phyloP scores from a whole-genome alignment of 2,113 vertebrate genomes.

The Cranoglanis bouderius region DNA sequence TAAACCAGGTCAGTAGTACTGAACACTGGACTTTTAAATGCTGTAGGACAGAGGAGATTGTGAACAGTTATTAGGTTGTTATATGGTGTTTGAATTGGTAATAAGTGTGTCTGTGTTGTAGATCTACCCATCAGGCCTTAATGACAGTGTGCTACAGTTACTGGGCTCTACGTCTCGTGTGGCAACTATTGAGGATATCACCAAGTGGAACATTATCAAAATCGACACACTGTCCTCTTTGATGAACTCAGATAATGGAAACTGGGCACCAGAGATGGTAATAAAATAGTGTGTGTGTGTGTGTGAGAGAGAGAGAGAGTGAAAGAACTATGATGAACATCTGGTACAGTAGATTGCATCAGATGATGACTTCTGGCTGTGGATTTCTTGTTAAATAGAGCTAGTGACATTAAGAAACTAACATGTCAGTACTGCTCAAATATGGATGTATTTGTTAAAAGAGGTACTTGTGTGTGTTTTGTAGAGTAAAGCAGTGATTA shows the following conservation, averaged over 20 bases:
- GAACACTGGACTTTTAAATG: not conserved
- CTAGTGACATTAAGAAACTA: not conserved
- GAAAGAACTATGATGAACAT: not conserved
- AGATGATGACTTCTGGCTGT: not conserved
- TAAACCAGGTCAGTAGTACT: constrained; percentile 50
- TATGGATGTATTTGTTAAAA: not conserved
- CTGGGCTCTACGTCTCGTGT: constrained; percentile 44
- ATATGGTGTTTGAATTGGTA: not conserved
- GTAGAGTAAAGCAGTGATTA: constrained; percentile 64
- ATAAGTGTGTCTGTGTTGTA: constrained; percentile 26
- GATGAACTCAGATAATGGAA: constrained; percentile 48
- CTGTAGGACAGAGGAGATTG: not conserved
- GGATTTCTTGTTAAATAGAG: not conserved
- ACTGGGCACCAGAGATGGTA: constrained; percentile 53
- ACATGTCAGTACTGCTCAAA: not conserved
- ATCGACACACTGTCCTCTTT: constrained; percentile 53
- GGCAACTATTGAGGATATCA: constrained; percentile 51
- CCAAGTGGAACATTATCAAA: constrained; percentile 56
- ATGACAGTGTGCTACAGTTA: constrained; percentile 51
- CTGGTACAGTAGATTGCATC: not conserved
- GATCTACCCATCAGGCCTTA: constrained; percentile 46
- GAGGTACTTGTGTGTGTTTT: constrained; percentile 1
- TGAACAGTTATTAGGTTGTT: not conserved
- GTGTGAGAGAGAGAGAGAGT: no score
- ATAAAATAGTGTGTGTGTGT: not conserved